Conservation (phyloP, 1,140 invertebrate genomes). For the Formica exsecta region DNA sequence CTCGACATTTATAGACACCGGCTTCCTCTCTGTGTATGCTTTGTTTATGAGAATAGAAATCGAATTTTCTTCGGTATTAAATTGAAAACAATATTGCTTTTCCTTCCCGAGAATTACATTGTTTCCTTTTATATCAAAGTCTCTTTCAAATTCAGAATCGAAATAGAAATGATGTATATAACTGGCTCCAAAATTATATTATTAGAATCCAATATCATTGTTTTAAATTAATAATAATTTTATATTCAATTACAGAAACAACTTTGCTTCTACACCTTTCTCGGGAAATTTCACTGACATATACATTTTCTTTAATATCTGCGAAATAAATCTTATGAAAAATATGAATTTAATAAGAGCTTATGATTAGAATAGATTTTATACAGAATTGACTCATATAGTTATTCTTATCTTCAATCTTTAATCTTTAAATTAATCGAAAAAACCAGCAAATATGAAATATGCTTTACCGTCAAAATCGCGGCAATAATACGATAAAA, state of each 20-base stretch:
- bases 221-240: slow-evolving; percentile 6
- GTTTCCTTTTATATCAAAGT: background rate
- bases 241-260: background rate
- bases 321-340: background rate
- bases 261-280: background rate
- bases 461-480: no score
- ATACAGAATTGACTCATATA: background rate
- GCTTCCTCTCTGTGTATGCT: background rate
- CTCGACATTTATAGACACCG: background rate
- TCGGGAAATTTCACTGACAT: background rate
- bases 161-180: background rate
- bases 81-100: background rate
- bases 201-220: background rate
- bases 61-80: slow-evolving; percentile 15
- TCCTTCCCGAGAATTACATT: slow-evolving; percentile 7
- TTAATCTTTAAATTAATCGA: no score
- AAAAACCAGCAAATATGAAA: no score
- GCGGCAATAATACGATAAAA: no score
- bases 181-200: background rate
- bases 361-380: background rate
- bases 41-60: slow-evolving; percentile 18
- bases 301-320: background rate
- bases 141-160: background rate
- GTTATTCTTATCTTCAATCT: no score
- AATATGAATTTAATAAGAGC: background rate